These are phyloP conservation scores for Rhinoderma darwinii DNA, from an alignment of 2,113 vertebrate species.

Conservation along the genomic window DNA sequence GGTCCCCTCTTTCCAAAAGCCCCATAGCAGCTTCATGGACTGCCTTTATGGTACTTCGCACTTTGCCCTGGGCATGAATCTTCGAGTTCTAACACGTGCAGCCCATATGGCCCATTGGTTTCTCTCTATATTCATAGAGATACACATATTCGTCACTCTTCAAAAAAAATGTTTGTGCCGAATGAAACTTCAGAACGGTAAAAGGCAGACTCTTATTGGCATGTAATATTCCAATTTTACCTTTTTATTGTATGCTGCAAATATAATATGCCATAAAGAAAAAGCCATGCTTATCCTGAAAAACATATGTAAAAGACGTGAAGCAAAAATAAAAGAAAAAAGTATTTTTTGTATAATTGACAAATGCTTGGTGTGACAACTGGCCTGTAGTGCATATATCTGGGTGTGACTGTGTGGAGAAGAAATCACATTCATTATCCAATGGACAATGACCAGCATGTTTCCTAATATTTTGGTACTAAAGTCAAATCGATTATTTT, in stretches of 20 bases:
- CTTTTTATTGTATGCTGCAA: not conserved
- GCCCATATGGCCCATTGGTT: not conserved
- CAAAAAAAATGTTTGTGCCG: not conserved
- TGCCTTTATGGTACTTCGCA: not conserved
- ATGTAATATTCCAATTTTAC: not conserved
- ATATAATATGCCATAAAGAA: constrained; percentile 3
- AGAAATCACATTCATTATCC: not conserved
- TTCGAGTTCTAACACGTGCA: not conserved
- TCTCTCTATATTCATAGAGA: not conserved
- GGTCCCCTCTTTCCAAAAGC: not conserved
- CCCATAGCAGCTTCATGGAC: not conserved
- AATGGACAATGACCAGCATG: not conserved
- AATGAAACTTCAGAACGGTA: not conserved
- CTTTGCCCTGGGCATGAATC: not conserved
- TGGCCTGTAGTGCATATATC: not conserved
- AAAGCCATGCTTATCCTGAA: constrained; percentile 16
- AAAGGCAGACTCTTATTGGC: constrained; percentile 15
- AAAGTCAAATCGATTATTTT: constrained; percentile 14
- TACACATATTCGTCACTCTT: not conserved
- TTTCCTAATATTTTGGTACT: constrained; percentile 37
- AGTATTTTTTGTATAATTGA: constrained; percentile 4
- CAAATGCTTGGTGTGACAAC: not conserved
- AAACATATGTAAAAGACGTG: not conserved
- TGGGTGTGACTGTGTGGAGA: not conserved
- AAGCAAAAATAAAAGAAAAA: not conserved